Evolutionary conservation across 2,888 invertebrate species (phyloP), one percentile per base, ranked within the genome.

Genomic region (Troilus luridus): DNA sequence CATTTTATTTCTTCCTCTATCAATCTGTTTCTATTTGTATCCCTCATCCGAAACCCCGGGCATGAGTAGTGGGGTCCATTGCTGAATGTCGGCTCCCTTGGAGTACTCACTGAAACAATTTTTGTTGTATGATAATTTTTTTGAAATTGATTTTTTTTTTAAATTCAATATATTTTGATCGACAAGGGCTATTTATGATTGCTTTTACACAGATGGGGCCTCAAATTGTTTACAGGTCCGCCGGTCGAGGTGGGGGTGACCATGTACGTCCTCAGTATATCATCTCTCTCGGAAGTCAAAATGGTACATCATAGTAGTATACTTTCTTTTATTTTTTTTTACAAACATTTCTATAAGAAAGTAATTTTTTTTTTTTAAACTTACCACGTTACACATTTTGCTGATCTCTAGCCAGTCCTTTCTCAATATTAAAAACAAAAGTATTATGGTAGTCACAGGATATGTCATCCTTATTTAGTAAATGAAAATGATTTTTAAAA

Each of bases 231-330:
- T 94, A 90, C 94, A 95, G 95, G 94, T 93, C 94, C 94, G 92
- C 95, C 95, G 91, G 95, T 95, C 92, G 95, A 95, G 93, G 95
- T 95, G 92, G 95, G 95, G 92, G 95, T 95, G 92, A 95, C 95
- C 93, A 95, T 95, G 94, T 95, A 95, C 94, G 95, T 95, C 92
- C 94, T 95, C 92, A 95, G 95, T 93, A 95, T 95, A 94, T 95
- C 95, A 93, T 95, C 95, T 91, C 95, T 95, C 93, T 95, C 95
- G 92, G 95, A 95, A 95, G 95, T 95, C 92, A 95, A 95, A 94
- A 95, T 95, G 95, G 95, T 95, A 94, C 90, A 59, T 54, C 67
- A 60, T 64, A 41, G 62, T n/a, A 89, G 54, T 54, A 77, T 90
- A 90, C 27, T 58, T 90, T 85, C 56, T 21, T 67, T 67, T 59